Conservation (phyloP, 1,140 invertebrate genomes). For the Drosophila parabipectinata region DNA sequence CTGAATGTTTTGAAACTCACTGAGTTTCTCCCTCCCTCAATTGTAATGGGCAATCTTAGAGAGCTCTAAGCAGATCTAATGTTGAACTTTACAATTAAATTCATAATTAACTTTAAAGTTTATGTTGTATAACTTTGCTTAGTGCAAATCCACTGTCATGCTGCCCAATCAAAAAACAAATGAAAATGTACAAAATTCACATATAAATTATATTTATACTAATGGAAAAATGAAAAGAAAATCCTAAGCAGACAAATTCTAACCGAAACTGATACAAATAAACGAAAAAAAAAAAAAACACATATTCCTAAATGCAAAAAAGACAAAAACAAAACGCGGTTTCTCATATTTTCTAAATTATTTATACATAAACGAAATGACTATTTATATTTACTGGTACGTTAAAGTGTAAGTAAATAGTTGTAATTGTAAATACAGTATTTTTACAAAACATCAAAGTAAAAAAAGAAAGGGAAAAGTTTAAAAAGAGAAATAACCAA, state of each 20-base stretch:
- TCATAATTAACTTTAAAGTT: neutral
- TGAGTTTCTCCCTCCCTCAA: neutral
- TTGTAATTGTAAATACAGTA: slow-evolving; percentile 80
- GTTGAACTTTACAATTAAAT: slow-evolving; percentile 30
- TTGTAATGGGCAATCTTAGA: slow-evolving; percentile 5
- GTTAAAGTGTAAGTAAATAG: slow-evolving; percentile 68
- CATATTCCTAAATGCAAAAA: slow-evolving; percentile 74
- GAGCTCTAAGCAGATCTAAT: neutral
- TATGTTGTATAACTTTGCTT: slow-evolving; percentile 45
- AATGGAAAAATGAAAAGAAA: slow-evolving; percentile 23
- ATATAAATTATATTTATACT: slow-evolving; percentile 68
- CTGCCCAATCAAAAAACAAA: slow-evolving; percentile 41
- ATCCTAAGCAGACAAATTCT: slow-evolving; percentile 43
- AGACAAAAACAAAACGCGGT: slow-evolving; percentile 69
- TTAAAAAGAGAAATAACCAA: slow-evolving; percentile 43
- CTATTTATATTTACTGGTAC: slow-evolving; percentile 71
- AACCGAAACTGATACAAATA: slow-evolving; percentile 65
- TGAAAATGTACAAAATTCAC: slow-evolving; percentile 69
- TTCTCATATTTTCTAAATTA: slow-evolving; percentile 83
- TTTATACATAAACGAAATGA: slow-evolving; percentile 76
- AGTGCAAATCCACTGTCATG: slow-evolving; percentile 35
- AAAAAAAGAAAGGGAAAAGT: slow-evolving; percentile 22
- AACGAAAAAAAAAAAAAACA: slow-evolving; percentile 23
- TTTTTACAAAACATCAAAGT: slow-evolving; percentile 65
- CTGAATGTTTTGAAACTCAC: neutral